Percentiles rank a stretch among this genome's conserved stretches.
phyloP scores from a whole-genome alignment of 2,797 vertebrate species.

The Sarcophilus harrisii region DNA sequence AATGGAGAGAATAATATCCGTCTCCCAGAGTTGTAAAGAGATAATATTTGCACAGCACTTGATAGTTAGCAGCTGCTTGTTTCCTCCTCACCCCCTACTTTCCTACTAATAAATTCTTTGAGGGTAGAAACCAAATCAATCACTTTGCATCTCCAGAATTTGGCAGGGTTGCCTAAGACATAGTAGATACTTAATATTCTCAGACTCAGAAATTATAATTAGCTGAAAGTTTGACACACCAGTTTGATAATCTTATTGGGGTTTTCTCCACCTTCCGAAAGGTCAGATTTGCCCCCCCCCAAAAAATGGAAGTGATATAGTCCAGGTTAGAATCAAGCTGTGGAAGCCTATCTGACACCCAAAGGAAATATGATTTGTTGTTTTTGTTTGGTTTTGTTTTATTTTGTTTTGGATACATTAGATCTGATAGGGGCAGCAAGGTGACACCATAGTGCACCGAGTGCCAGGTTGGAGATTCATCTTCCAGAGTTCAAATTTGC shows the following conservation, averaged over 20 bases:
- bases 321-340: background rate
- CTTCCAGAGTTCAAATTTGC: background rate
- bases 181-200: background rate
- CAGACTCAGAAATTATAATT: background rate
- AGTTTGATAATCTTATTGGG: background rate
- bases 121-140: background rate
- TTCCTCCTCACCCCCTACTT: background rate
- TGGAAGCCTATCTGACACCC: background rate
- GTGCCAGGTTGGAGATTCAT: background rate
- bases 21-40: background rate
- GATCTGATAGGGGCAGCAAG: background rate
- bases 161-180: background rate
- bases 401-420: background rate
- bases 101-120: background rate
- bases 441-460: background rate
- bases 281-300: background rate
- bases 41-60: background rate
- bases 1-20: background rate
- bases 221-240: background rate
- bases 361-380: background rate
- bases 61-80: background rate
- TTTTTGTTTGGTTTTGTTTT: background rate
- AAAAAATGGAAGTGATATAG: background rate
- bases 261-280: background rate
- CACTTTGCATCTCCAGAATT: background rate